Evolutionary conservation across 2,888 invertebrate species (phyloP).

Genomic region (Hydrotaea cyrtoneurina): DNA sequence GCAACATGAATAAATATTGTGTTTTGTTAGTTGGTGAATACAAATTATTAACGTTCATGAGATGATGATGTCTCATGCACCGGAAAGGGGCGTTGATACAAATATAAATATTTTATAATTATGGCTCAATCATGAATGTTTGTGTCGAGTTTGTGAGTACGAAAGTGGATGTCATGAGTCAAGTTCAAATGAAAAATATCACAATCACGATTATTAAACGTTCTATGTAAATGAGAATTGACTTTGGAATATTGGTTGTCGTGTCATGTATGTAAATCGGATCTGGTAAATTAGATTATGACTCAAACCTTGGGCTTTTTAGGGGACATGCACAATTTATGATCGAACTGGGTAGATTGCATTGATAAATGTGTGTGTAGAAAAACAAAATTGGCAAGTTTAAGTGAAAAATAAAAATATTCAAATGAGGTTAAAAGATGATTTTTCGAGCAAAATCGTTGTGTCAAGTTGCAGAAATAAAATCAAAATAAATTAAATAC

Average conservation of each 20-base stretch:
- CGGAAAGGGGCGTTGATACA: slow-evolving; percentile 58
- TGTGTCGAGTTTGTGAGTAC: not conserved
- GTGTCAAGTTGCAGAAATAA: no score
- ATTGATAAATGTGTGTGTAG: no score
- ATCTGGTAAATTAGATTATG: not conserved
- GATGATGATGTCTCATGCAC: slow-evolving; percentile 19
- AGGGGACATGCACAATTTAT: not conserved
- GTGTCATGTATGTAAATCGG: not conserved
- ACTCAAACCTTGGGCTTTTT: not conserved
- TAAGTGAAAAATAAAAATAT: no score
- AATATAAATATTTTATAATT: slow-evolving; percentile 40
- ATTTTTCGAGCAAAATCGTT: no score
- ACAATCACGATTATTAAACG: slow-evolving; percentile 40
- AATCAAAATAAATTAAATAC: no score
- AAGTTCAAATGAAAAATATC: slow-evolving; percentile 62
- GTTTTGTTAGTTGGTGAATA: slow-evolving; percentile 26
- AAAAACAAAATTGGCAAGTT: no score
- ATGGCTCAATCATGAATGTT: slow-evolving; percentile 20
- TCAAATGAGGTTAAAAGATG: no score
- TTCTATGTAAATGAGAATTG: slow-evolving; percentile 25
- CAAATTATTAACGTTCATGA: not conserved
- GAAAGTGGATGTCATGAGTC: slow-evolving; percentile 52
- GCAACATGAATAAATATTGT: slow-evolving; percentile 41
- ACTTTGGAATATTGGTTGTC: not conserved
- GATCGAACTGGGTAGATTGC: no score